A percentile compares a stretch with the other conserved stretches of the same genome.
phyloP scores from a whole-genome alignment of 1,140 invertebrate species.

The Steinernema khuongi region DNA sequence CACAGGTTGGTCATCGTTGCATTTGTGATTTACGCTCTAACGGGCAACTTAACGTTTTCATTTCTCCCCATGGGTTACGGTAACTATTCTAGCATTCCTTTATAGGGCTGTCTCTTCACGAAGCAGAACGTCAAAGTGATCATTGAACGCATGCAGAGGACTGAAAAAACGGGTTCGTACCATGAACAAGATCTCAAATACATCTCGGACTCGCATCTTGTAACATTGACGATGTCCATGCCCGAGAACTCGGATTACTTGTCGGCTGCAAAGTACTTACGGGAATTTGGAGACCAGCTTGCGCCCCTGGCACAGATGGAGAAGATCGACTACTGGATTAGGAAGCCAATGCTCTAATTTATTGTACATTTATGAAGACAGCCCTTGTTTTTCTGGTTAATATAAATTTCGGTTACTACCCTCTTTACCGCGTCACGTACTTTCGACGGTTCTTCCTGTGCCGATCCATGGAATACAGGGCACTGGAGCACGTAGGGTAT shows the following conservation, averaged over 20 bases:
- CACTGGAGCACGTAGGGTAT: background rate
- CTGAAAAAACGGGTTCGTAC: constrained; percentile 6
- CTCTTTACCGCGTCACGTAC: background rate
- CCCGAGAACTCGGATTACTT: constrained; percentile 33
- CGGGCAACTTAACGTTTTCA: background rate
- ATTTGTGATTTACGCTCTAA: background rate
- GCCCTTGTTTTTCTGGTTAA: background rate
- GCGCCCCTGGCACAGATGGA: constrained; percentile 33
- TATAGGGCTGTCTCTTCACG: constrained; percentile 26
- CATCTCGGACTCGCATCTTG: constrained; percentile 25
- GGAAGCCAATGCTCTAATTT: background rate
- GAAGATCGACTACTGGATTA: constrained; percentile 34
- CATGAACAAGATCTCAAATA: constrained; percentile 22
- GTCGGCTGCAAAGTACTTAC: constrained; percentile 23
- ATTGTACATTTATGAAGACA: background rate
- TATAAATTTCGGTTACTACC: background rate
- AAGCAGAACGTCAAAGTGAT: constrained; percentile 32
- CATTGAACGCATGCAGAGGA: background rate
- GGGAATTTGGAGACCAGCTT: constrained; percentile 31
- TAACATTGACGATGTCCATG: constrained; percentile 27
- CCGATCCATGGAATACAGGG: background rate
- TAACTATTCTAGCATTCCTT: background rate
- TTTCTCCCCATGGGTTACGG: background rate
- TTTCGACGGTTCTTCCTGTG: background rate
- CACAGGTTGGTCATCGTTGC: constrained; percentile 13